Base-by-base conservation (phyloP, 2,888 invertebrate genomes). In the Hemistola chrysoprasaria region DNA sequence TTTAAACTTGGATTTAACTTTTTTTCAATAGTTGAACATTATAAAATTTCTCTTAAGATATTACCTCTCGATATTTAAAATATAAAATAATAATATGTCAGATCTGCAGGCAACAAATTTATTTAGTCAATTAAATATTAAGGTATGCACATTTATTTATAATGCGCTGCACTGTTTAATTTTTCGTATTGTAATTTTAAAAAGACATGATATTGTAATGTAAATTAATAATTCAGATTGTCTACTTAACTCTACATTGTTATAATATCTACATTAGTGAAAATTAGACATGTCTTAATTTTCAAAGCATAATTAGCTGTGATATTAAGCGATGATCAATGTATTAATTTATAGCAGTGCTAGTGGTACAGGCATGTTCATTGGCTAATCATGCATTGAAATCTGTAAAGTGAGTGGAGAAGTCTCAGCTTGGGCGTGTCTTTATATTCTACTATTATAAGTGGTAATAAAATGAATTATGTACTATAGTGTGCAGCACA, bases 81-180 rank as follows among this genome's bases (percentile, higher is more conserved):
- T n/a, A n/a, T n/a, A n/a, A n/a, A n/a, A n/a, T n/a, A n/a, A n/a
- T 58, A 83, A 38, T 43, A 43, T 44, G 38, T 86, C 87, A 88
- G 87, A 87, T 90, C 89, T 89, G 90, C 89, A 86, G 88, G 89
- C 89, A 86, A 89, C 89, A 89, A 88, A 88, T 90, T 89, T 89
- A 83, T 90, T 88, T 90, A 90, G 90, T 90, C 90, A 90, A 90
- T 90, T 90, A 89, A 88, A 87, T 87, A 71, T 78, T 90, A 90
- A 90, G 89, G 78, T 84, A 86, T 89, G 90, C 90, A 90, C 90
- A 85, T 89, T 90, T 87, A 89, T 89, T 89, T 88, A 87, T 88
- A 87, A 88, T 88, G 87, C 87, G 87, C 88, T 86, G 90, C 90
- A 90, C 90, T 82, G 78, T 89, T 87, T 87, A 80, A 86, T 86